Evolutionary conservation across 1,140 invertebrate species (phyloP).

Genomic region (Chionoecetes opilio): DNA sequence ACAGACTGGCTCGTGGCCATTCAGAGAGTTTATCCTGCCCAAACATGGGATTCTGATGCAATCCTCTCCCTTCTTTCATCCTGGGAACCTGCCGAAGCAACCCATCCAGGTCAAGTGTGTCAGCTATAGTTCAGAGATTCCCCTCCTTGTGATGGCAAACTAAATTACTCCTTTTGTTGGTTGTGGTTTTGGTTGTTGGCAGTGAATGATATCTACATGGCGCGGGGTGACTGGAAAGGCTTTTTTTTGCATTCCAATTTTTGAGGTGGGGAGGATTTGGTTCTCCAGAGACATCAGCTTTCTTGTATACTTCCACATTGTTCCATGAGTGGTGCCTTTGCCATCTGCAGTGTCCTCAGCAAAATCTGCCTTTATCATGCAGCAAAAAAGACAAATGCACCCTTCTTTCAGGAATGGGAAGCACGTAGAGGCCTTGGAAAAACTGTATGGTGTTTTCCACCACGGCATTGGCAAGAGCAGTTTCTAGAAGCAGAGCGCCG

Average conservation of each 20-base stretch:
- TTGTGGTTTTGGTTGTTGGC: background rate
- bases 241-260: constrained; percentile 38
- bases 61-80: constrained; percentile 37
- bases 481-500: constrained; percentile 74
- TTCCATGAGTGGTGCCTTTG: too few relatives aligned
- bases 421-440: constrained; percentile 74
- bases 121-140: background rate
- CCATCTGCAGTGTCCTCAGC: constrained; percentile 78
- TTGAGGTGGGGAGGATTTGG: constrained; percentile 23
- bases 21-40: constrained; percentile 76
- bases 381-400: too few relatives aligned
- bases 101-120: constrained; percentile 49
- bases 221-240: constrained; percentile 41
- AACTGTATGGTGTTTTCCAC: constrained; percentile 73
- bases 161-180: constrained; percentile 11
- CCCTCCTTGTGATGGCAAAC: too few relatives aligned
- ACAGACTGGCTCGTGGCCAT: constrained; percentile 51
- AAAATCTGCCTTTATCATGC: constrained; percentile 81
- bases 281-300: constrained; percentile 61
- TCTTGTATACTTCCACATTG: too few relatives aligned
- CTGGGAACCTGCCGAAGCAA: constrained; percentile 65
- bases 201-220: too few relatives aligned
- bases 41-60: constrained; percentile 60
- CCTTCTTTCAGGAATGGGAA: too few relatives aligned
- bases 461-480: constrained; percentile 79